phyloP scores from a whole-genome alignment of 2,797 vertebrate species.

The Sebastes elongatus region DNA sequence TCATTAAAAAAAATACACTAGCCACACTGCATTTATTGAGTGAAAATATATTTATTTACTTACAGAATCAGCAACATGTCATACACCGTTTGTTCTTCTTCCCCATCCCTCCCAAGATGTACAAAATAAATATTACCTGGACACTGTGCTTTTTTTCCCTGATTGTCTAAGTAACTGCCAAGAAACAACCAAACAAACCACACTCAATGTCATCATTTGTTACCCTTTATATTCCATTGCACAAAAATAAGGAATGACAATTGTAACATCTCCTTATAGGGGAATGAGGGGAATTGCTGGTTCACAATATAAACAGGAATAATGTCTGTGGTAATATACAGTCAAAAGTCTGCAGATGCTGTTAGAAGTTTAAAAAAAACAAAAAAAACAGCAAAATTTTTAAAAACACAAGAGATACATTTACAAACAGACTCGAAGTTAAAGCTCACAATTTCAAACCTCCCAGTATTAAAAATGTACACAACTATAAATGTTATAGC shows the following conservation, averaged over 20 bases:
- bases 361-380: constrained; percentile 40
- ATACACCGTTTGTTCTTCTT: constrained; percentile 68
- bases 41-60: constrained; percentile 87
- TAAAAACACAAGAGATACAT: constrained; percentile 66
- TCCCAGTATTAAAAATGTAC: constrained; percentile 79
- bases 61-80: constrained; percentile 79
- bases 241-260: constrained; percentile 79
- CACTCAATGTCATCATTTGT: constrained; percentile 51
- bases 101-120: constrained; percentile 63
- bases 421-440: constrained; percentile 71
- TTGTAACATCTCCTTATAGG: constrained; percentile 70
- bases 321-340: constrained; percentile 57
- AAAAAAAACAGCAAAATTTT: constrained; percentile 52
- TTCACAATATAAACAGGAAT: constrained; percentile 70
- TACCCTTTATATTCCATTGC: constrained; percentile 77
- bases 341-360: constrained; percentile 60
- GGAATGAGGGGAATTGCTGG: constrained; percentile 62
- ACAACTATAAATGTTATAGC: constrained; percentile 83
- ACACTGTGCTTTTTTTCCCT: constrained; percentile 78
- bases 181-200: constrained; percentile 67
- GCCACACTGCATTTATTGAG: constrained; percentile 47
- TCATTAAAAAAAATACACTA: background rate
- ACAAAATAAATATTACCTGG: constrained; percentile 83
- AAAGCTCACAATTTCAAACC: constrained; percentile 76
- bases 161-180: constrained; percentile 81